Evolutionary conservation across 2,797 vertebrate genomes (phyloP), one percentile per base, ranked within the genome.

Genomic region (Smutsia temminckii): DNA sequence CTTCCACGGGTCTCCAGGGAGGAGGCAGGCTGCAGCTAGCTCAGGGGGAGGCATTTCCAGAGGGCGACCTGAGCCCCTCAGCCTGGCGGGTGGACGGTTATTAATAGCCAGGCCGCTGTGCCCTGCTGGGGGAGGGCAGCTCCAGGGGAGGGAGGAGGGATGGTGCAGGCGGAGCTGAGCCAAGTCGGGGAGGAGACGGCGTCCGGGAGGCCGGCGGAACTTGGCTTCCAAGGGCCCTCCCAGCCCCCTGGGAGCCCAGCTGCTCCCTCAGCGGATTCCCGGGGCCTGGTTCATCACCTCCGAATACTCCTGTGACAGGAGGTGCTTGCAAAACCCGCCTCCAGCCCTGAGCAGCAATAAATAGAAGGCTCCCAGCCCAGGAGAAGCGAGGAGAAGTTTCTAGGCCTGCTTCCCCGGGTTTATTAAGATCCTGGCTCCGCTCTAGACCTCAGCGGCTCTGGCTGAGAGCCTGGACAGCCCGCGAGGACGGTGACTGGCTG

Each of bases 311-410:
- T 85, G 98, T 98, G 97, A 98, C 98, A 95, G 96, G 97, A 98
- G 98, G 94, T 89, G 83, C 95, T 97, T 95, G 96, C 97, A 96
- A 94, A 98, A 96, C 97, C 98, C 98, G 96, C 78, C 95, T 93
- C 95, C 97, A 46, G 89, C 93, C 96, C 90, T 86, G 71, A 69
- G 91, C 83, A 59, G 88, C 92, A 87, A 98, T 98, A 99, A 98
- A 98, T 98, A 98, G 97, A 92, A 78, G 96, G 94, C 84, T 57
- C 80, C 72, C 93, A 80, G 71, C 96, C 95, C 97, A 90, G 97
- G 97, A 98, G 98, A 97, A 98, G 97, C 92, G 53, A 27, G 97
- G 92, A 98, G 98, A 99, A 99, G 98, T 98, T 99, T 99, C 98
- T 98, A 95, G 98, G 97, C 98, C 79, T 2, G 8, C 18, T 27